phyloP scores from a whole-genome alignment of 2,113 vertebrate genomes.

The Periophthalmodon schlosseri region DNA sequence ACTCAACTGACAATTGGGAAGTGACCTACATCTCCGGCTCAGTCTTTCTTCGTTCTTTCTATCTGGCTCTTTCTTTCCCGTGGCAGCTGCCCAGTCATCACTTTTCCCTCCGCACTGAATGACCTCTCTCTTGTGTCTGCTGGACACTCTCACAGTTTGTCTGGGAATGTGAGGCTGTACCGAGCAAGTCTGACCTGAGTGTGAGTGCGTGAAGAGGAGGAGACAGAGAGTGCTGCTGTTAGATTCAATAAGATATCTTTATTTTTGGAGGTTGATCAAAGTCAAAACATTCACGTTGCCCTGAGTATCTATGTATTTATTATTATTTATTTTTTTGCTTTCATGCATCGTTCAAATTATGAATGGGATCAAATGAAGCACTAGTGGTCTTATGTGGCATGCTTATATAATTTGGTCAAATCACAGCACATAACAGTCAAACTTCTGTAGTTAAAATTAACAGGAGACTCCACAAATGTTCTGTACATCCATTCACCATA shows the following conservation, averaged over 20 bases:
- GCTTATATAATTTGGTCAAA: too few relatives aligned
- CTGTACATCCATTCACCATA: too few relatives aligned
- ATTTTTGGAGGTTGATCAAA: not conserved
- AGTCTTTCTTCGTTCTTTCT: slow-evolving; percentile 56
- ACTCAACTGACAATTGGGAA: slow-evolving; percentile 71
- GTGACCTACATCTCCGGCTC: slow-evolving; percentile 68
- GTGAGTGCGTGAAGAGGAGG: slow-evolving; percentile 46
- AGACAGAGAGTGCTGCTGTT: slow-evolving; percentile 21
- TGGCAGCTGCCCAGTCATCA: slow-evolving; percentile 74
- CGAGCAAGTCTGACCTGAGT: slow-evolving; percentile 57
- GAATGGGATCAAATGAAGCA: too few relatives aligned
- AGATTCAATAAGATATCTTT: slow-evolving; percentile 9
- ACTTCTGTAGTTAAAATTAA: too few relatives aligned
- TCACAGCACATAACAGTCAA: too few relatives aligned
- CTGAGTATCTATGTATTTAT: not conserved
- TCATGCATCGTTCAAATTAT: not conserved
- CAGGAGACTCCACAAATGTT: too few relatives aligned
- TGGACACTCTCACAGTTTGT: slow-evolving; percentile 50
- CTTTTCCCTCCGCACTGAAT: slow-evolving; percentile 55
- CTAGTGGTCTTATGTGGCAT: too few relatives aligned
- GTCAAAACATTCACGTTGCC: not conserved
- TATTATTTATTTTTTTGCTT: not conserved
- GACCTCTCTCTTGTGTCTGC: slow-evolving; percentile 54
- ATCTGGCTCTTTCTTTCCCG: slow-evolving; percentile 67
- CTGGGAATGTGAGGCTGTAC: slow-evolving; percentile 61